Base-by-base conservation (phyloP, 2,888 invertebrate genomes). In the Agrypnus murinus region DNA sequence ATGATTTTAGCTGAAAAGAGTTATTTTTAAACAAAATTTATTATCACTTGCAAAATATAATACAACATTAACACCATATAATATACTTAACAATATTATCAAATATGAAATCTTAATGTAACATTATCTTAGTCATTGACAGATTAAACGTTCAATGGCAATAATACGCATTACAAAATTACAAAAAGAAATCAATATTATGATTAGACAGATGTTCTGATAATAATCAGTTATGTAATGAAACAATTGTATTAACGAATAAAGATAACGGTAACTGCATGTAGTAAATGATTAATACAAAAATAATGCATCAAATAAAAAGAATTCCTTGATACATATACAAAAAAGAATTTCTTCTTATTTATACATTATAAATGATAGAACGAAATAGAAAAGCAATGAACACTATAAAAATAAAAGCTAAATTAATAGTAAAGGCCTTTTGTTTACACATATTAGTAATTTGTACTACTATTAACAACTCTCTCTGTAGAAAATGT, bases 1-100 rank as follows among this genome's bases (percentile, higher is more conserved):
- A n/a, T n/a, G n/a, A n/a, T n/a, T n/a, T n/a, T n/a, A n/a, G n/a
- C n/a, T n/a, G n/a, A n/a, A n/a, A n/a, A n/a, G n/a, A n/a, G n/a
- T n/a, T n/a, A n/a, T n/a, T 46, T 58, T 58, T 38, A 58, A 58
- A 58, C 58, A 58, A 58, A 58, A 58, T 58, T 32, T 58, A 58
- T 58, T 58, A 58, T 58, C 58, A 58, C 40, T 58, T 58, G 38
- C 38, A 58, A 58, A 46, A 46, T 46, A 40, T 40, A 55, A 14
- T 58, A 58, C 58, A 58, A 58, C 58, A 58, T 40, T 58, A 58
- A 58, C 58, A 58, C 58, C 58, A 58, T 58, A 38, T n/a, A n/a
- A n/a, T n/a, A n/a, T 58, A 58, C 40, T 58, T 40, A 58, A 40
- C 31, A 25, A 38, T 25, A 40, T 58, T 38, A 40, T 58, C 14